Evolutionary conservation across 2,888 invertebrate genomes (phyloP).

Genomic region (Troides oblongomaculatus): DNA sequence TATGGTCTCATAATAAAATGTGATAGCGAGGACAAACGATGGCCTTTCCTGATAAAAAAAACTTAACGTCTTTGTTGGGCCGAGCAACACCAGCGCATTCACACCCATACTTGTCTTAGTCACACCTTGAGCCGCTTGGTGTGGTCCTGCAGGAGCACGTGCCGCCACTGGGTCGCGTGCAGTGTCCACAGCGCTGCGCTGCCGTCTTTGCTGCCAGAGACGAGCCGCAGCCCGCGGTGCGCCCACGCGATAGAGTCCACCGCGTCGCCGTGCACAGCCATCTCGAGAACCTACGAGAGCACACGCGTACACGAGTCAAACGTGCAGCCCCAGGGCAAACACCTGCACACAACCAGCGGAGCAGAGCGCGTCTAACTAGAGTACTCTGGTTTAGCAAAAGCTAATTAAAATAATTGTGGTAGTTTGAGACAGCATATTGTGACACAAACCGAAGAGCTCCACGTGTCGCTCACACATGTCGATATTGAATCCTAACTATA

Average conservation of each 20-base stretch:
- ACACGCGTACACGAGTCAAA: not conserved
- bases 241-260: constrained; percentile 99
- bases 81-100: not conserved
- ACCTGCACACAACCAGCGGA: not conserved
- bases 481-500: too few relatives aligned
- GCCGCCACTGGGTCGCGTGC: constrained; percentile 94
- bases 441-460: too few relatives aligned
- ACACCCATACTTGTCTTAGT: not conserved
- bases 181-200: constrained; percentile 96
- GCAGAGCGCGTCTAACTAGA: not conserved
- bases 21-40: not conserved
- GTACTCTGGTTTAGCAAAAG: not conserved
- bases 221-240: constrained; percentile 90
- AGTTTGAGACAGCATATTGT: too few relatives aligned
- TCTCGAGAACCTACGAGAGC: constrained; percentile 78
- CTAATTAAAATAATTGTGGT: not conserved
- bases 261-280: constrained; percentile 91
- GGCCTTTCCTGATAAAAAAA: not conserved
- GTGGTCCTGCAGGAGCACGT: constrained; percentile 79
- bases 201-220: constrained; percentile 97
- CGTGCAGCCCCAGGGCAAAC: not conserved
- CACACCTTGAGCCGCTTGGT: constrained; percentile 54
- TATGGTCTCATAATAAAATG: not conserved
- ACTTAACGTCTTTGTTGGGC: not conserved
- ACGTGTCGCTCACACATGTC: too few relatives aligned